A percentile compares a stretch with the other conserved stretches of the same genome.
These are phyloP conservation scores for Orchesella flavescens DNA, from an alignment of 2,888 invertebrate species.

Conservation along the genomic window DNA sequence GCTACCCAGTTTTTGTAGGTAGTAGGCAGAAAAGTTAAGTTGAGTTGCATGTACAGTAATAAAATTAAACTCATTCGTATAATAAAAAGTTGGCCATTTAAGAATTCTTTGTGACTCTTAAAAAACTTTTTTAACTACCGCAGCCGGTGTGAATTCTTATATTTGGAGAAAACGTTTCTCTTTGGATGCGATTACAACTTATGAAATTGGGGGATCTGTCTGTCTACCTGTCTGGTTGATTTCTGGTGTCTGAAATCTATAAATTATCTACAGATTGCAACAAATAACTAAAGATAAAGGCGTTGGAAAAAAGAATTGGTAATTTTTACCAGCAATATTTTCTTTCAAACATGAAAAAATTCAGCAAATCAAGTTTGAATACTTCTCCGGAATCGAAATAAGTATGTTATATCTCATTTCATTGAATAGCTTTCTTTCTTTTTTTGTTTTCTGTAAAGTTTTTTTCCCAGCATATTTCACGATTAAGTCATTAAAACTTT, in stretches of 20 bases:
- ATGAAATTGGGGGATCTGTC: too few species aligned
- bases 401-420: too few species aligned
- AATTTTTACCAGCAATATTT: too few species aligned
- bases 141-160: not conserved
- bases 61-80: slow-evolving; percentile 2
- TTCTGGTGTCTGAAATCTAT: too few species aligned
- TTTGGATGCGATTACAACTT: not conserved
- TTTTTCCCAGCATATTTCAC: slow-evolving; percentile 49
- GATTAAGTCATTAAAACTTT: slow-evolving; percentile 66
- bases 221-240: too few species aligned
- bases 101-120: slow-evolving; percentile 21
- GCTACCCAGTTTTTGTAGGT: too few species aligned
- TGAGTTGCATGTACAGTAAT: not conserved
- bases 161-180: not conserved
- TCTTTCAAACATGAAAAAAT: too few species aligned
- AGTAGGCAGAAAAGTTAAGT: not conserved
- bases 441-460: slow-evolving; percentile 20
- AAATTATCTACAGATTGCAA: too few species aligned
- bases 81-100: slow-evolving; percentile 33
- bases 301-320: too few species aligned
- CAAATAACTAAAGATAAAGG: too few species aligned
- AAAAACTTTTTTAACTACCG: not conserved
- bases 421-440: not conserved
- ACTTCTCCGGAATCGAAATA: too few species aligned
- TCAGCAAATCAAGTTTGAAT: too few species aligned